A percentile compares a stretch with the other conserved stretches of the same genome.
Evolutionary conservation across 2,113 vertebrate genomes (phyloP).

Genomic region (Conger conger): DNA sequence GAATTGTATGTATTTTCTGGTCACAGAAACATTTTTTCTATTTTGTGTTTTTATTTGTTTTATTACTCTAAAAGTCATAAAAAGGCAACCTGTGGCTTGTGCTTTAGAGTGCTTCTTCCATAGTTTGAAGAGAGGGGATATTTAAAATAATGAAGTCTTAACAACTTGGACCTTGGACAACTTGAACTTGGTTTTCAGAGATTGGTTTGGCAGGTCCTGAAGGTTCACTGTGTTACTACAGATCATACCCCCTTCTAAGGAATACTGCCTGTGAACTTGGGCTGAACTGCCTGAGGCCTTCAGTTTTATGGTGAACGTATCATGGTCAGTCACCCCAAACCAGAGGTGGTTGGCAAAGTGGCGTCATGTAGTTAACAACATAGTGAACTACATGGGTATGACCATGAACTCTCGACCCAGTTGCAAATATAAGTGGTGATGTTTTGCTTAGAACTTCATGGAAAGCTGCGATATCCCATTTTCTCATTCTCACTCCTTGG

Average conservation of each 20-base stretch:
- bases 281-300: conserved; percentile 54
- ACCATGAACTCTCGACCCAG: conserved; percentile 56
- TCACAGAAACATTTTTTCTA: neutral
- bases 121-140: conserved; percentile 23
- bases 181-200: conserved; percentile 6
- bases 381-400: conserved; percentile 57
- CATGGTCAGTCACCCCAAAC: conserved; percentile 66
- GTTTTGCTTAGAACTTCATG: neutral
- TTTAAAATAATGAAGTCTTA: conserved; percentile 23
- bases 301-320: conserved; percentile 62
- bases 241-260: conserved; percentile 3
- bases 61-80: neutral
- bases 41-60: neutral
- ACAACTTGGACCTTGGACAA: conserved; percentile 7
- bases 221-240: neutral
- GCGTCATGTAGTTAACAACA: conserved; percentile 59
- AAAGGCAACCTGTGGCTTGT: conserved; percentile 11
- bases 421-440: conserved; percentile 40
- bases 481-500: neutral
- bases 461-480: conserved; percentile 25
- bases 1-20: neutral
- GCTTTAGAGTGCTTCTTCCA: conserved; percentile 5
- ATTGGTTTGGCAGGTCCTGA: conserved; percentile 20
- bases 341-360: conserved; percentile 60
- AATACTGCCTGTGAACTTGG: conserved; percentile 57